A percentile compares a stretch with the other conserved stretches of the same genome.
Conservation (phyloP, 2,888 invertebrate species). For the Camptogramma bilineatum region DNA sequence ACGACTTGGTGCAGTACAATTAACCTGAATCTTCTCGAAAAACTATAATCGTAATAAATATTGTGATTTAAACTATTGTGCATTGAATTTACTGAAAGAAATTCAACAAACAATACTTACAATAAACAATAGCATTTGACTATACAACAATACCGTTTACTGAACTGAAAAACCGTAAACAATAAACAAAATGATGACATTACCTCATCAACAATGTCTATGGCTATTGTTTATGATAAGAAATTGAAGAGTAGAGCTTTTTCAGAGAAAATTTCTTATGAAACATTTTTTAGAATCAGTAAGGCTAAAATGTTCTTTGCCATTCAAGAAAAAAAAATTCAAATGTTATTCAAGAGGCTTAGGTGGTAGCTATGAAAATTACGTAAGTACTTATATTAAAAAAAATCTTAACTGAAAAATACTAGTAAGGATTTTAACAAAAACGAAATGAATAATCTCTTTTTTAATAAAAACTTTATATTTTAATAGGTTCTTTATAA, state of each 20-base stretch:
- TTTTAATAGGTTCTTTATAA: too few relatives aligned
- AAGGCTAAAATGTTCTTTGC: too few relatives aligned
- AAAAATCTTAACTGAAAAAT: too few relatives aligned
- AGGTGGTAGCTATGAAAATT: too few relatives aligned
- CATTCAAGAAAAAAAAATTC: too few relatives aligned
- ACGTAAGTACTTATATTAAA: too few relatives aligned
- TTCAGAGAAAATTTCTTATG: too few relatives aligned
- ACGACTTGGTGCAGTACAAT: not conserved
- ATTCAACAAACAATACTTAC: conserved; percentile 11
- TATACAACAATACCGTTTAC: conserved; percentile 16
- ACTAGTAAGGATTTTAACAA: too few relatives aligned
- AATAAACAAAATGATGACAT: conserved; percentile 22
- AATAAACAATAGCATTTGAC: conserved; percentile 11
- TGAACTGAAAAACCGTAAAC: conserved; percentile 8
- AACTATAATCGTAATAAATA: not conserved
- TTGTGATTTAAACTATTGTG: not conserved
- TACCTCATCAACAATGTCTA: conserved; percentile 19
- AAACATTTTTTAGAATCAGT: too few relatives aligned
- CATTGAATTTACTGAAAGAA: conserved; percentile 18
- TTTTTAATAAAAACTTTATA: too few relatives aligned
- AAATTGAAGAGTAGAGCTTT: not conserved
- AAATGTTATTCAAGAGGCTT: too few relatives aligned
- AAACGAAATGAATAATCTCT: too few relatives aligned
- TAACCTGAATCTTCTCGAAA: not conserved
- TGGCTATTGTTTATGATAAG: not conserved